These are phyloP conservation scores for Standfussiana lucernea DNA, from an alignment of 2,888 invertebrate genomes.

Conservation along the genomic window DNA sequence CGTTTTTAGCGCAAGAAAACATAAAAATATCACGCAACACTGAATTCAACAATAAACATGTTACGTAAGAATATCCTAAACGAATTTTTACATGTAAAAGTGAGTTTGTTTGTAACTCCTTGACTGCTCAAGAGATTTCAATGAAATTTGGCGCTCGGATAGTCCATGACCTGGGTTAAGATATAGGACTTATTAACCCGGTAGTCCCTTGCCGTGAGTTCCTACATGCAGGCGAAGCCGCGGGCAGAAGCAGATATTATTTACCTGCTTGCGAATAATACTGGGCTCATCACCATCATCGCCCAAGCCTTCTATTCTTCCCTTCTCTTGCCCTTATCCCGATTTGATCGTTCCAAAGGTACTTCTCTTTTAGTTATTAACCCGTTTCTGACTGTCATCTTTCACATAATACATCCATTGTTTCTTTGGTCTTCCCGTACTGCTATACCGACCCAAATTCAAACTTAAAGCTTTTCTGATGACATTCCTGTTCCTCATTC, in stretches of 20 bases:
- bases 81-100: background rate
- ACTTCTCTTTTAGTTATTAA: background rate
- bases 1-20: constrained; percentile 44
- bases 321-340: background rate
- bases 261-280: background rate
- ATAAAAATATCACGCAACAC: constrained; percentile 24
- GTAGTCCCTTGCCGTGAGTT: background rate
- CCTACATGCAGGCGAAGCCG: background rate
- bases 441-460: no score
- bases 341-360: background rate
- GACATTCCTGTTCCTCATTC: no score
- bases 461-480: no score
- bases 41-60: constrained; percentile 20
- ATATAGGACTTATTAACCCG: background rate
- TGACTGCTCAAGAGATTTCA: background rate
- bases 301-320: background rate
- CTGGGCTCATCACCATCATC: background rate
- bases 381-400: no score
- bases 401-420: no score
- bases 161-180: background rate
- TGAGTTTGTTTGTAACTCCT: background rate
- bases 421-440: no score
- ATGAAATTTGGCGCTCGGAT: background rate
- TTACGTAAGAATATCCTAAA: constrained; percentile 4
- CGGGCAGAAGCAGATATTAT: background rate